Evolutionary conservation across 2,888 invertebrate genomes (phyloP).

Genomic region (Willowsia nigromaculata): DNA sequence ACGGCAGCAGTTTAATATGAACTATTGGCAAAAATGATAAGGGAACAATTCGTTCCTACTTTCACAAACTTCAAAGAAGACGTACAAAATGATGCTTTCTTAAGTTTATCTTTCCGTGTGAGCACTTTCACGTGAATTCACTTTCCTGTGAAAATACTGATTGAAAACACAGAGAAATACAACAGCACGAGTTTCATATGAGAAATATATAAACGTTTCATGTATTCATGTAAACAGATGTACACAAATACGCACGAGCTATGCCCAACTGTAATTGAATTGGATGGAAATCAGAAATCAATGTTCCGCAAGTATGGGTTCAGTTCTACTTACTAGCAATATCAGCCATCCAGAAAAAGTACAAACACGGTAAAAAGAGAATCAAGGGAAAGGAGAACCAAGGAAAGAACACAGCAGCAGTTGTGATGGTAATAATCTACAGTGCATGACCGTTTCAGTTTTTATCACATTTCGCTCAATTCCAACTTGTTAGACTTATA

Average conservation of each 20-base stretch:
- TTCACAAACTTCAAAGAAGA: background rate
- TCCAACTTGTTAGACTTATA: slow-evolving; percentile 13
- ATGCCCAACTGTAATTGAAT: slow-evolving; percentile 25
- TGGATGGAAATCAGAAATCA: slow-evolving; percentile 45
- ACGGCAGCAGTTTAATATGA: background rate
- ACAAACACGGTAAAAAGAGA: slow-evolving; percentile 11
- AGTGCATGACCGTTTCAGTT: slow-evolving; percentile 19
- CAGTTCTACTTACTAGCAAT: background rate
- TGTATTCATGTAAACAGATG: background rate
- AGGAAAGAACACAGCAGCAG: background rate
- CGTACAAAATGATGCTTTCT: background rate
- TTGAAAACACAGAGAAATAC: background rate
- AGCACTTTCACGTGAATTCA: slow-evolving; percentile 36
- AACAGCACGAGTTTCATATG: background rate
- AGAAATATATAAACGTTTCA: background rate
- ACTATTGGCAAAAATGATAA: background rate
- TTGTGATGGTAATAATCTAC: slow-evolving; percentile 2
- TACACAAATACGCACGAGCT: background rate
- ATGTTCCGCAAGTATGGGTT: slow-evolving; percentile 41
- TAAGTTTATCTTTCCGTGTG: slow-evolving; percentile 15
- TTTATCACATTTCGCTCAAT: slow-evolving; percentile 10
- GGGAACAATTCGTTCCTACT: background rate
- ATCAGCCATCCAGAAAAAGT: slow-evolving; percentile 3
- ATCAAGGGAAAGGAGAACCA: slow-evolving; percentile 3
- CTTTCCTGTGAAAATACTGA: slow-evolving; percentile 34